Evolutionary conservation across 2,797 vertebrate species (phyloP), one percentile per base, ranked within the genome.

Genomic region (Naso thynnoides): DNA sequence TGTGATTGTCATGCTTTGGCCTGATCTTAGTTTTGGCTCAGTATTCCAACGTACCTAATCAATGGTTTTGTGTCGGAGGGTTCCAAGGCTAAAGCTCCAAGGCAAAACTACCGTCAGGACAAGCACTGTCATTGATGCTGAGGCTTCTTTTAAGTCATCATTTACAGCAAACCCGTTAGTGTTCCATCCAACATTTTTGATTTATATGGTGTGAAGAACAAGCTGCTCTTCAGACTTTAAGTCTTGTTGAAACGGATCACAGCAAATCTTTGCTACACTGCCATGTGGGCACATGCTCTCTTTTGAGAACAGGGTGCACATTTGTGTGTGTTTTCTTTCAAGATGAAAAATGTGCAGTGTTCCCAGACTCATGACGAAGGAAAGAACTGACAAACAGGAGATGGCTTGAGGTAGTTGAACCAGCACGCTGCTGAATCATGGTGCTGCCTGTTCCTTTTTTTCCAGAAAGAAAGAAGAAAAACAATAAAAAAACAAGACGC

Each of bases 401-500:
- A 87, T 88, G 84, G 89, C 87, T 86, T 89, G 88, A 85, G 89
- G 87, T 91, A 61, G 64, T 53, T 69, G 53, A 68, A 84, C 64
- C 66, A 52, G 58, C 15, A 15, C 55, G 64, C 45, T 83, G 85
- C 86, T 91, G 86, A 91, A 89, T 91, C 89, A 89, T 55, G 63
- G 72, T 14, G 26, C 52, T 59, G 50, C 27, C 47, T 23, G 53
- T 55, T 64, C 26, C 24, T 53, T 67, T 76, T 55, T 45, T 54
- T 71, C 63, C 71, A 73, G 21, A 73, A 54, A 56, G 31, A 70
- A 72, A 72, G 56, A 55, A 47, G 53, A 61, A 38, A 55, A 24
- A 53, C 48, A 42, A 21, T 53, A 68, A 6, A 61, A 53, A 72
- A 24, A 5, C 33, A 33, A 33, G 33, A 33, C 10, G 53, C 3